Base-by-base conservation (phyloP, 1,140 invertebrate genomes). In the Leptinotarsa lineolata region DNA sequence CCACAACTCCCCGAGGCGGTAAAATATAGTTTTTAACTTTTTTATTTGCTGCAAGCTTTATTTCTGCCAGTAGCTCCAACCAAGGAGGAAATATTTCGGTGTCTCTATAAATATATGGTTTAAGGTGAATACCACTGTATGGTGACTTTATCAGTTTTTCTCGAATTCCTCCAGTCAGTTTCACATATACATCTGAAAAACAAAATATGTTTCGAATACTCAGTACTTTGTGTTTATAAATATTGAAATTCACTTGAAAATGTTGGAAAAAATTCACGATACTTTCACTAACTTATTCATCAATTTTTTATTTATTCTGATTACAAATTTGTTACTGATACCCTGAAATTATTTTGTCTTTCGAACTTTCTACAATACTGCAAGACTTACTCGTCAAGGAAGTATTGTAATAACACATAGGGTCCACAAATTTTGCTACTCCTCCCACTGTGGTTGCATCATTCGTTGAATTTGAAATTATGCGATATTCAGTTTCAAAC, bases 41-140 rank as follows among this genome's bases (percentile, higher is more conserved):
- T 85, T 87, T 88, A 82, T 93, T 90, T 0, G 88, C 89, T 84
- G 88, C 90, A 2, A 81, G 76, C 8, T 89, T 84, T 24, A 95
- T 86, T 83, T 94, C 93, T 20, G 91, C 86, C 84, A 91, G 88
- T n/a, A 95, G 81, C 77, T 85, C 85, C 69, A 95, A 80, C 89
- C 93, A 95, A 0, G 88, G 74, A 0, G 94, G 92, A 72, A 80
- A 84, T 20, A 87, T 86, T 74, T 88, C 85, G 45, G 83, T 83
- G 81, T 95, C 93, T 76, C 92, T 84, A 72, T 91, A 86, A 74
- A 95, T 95, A 83, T 90, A 95, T 5, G 94, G 94, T 81, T 92
- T 92, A 22, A 95, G 86, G 70, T 90, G 83, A 80, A 92, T 90
- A 76, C 86, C 89, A 68, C 88, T 90, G 75, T 90, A 89, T 1